Base-by-base conservation (phyloP, 2,888 invertebrate species). In the Subacronicta megacephala region DNA sequence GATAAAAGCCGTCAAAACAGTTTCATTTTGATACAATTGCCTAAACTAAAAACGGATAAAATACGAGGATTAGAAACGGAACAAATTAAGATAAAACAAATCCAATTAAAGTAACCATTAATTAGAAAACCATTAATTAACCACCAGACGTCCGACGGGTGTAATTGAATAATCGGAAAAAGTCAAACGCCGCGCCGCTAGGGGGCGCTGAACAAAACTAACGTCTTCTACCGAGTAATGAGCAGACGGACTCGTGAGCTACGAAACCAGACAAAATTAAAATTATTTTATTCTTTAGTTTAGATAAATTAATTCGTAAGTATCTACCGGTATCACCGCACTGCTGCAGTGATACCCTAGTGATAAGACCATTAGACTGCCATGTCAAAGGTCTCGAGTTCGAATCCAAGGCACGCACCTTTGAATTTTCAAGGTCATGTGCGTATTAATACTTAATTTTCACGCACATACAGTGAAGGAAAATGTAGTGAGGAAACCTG, bases 151-250 rank as follows among this genome's bases (percentile, higher is more conserved):
- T 44, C 29, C 61, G 78, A 62, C 63, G 60, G 73, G 44, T 75
- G 72, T 75, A 75, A 77, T 75, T 78, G 72, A 75, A 75, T 75
- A 75, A 77, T 77, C 56, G 72, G 68, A 62, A 77, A 74, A 75
- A 77, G 58, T 74, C 72, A 62, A 66, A 71, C 58, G 46, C 35
- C 44, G 61, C 58, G 46, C 35, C 44, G 61, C 45, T 49, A 31
- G 56, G 55, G 41, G 45, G 44, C 60, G 65, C 36, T 31, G 60
- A 56, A 55, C 60, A 53, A 63, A 64, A 62, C 62, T 62, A 55
- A 47, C 58, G 59, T 67, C 62, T 62, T 45, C 38, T 26, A 62
- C 16, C 58, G 50, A 49, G 73, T 70, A 70, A 76, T 76, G 77
- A 76, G 59, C 31, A 50, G 54, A 63, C 18, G 10, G 6, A 7